These are phyloP conservation scores for Trichacis sp. DNA, from an alignment of 2,888 invertebrate species.

Conservation along the genomic window DNA sequence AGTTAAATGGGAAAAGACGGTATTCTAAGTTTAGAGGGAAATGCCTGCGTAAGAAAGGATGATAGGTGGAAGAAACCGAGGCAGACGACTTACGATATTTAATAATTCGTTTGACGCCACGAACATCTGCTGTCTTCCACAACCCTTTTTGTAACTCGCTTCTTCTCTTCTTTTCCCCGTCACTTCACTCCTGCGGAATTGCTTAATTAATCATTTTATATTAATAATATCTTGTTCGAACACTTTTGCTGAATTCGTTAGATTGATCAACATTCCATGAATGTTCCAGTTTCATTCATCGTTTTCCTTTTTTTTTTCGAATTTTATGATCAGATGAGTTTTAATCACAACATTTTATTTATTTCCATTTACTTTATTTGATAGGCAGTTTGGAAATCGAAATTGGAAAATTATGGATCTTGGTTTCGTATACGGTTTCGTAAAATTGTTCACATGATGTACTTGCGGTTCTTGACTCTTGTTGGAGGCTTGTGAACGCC, in stretches of 20 bases:
- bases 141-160: constrained; percentile 41
- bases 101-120: constrained; percentile 64
- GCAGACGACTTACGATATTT: constrained; percentile 59
- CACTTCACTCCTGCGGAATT: constrained; percentile 30
- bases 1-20: constrained; percentile 15
- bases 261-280: constrained; percentile 65
- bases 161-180: constrained; percentile 1
- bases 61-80: constrained; percentile 21
- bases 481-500: constrained; percentile 47
- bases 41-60: constrained; percentile 7
- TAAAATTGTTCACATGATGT: background rate
- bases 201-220: constrained; percentile 67
- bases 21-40: constrained; percentile 29
- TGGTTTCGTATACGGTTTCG: too few species aligned
- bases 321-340: too few species aligned
- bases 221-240: constrained; percentile 64
- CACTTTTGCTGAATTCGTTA: constrained; percentile 62
- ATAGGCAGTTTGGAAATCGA: too few species aligned
- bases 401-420: too few species aligned
- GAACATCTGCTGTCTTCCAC: constrained; percentile 62
- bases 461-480: constrained; percentile 47
- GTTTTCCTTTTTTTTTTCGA: too few species aligned
- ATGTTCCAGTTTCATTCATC: too few species aligned
- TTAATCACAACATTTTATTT: too few species aligned
- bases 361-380: too few species aligned